Percentiles rank a stretch among this genome's conserved stretches.
Conservation (phyloP, 2,113 vertebrate genomes). For the Madoqua kirkii region DNA sequence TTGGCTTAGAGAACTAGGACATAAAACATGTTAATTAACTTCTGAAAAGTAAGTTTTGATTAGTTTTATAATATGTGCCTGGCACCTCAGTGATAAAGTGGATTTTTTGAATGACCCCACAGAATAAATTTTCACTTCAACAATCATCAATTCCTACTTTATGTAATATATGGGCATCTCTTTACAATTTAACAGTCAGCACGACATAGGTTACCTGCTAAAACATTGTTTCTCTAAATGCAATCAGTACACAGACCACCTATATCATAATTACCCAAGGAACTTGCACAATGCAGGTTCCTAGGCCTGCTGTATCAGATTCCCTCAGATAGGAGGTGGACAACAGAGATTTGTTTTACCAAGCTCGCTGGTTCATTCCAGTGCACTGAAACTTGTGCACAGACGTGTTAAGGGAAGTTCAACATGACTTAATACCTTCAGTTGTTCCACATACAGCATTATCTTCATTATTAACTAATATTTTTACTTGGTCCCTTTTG, state of each 20-base stretch:
- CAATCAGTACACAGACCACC: background rate
- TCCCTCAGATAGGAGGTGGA: background rate
- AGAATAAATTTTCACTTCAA: conserved; percentile 25
- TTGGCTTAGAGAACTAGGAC: conserved; percentile 54
- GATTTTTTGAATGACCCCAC: conserved; percentile 19
- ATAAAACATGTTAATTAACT: conserved; percentile 70
- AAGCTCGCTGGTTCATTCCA: background rate
- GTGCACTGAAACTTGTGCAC: background rate
- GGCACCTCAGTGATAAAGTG: conserved; percentile 34
- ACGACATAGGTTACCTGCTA: background rate
- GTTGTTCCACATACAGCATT: background rate
- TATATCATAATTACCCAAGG: background rate
- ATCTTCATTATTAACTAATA: background rate
- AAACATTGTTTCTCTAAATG: background rate
- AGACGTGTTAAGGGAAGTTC: background rate
- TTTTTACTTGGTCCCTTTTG: background rate
- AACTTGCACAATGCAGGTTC: background rate
- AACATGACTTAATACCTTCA: background rate
- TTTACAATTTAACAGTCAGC: background rate
- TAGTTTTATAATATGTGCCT: conserved; percentile 58
- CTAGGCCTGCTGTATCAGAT: background rate
- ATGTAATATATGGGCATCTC: background rate
- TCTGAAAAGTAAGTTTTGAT: conserved; percentile 68
- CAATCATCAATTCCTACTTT: background rate
- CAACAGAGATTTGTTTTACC: background rate